Evolutionary conservation across 2,888 invertebrate species (phyloP), one percentile per base, ranked within the genome.

Genomic region (Eueremaeus valkanovi): DNA sequence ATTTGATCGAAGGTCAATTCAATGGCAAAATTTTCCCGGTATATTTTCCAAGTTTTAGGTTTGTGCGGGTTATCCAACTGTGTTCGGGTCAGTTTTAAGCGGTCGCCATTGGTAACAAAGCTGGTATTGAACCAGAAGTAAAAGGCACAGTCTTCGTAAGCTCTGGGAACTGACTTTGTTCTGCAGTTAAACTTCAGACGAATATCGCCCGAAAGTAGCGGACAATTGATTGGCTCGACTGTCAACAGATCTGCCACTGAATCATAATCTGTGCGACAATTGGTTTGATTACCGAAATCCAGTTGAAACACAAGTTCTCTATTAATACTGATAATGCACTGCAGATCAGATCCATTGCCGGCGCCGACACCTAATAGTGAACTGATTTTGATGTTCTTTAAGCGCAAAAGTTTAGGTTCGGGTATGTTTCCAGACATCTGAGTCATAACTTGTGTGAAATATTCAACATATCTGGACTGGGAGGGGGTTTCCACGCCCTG

Each of bases 401-500:
- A 79, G 75, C 81, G 81, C 49, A 85, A 77, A 16, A 81, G 80
- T 73, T 81, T 81, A 31, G 33, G 11, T 29, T 49, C 81, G 0
- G 85, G 85, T 24, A 84, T 76, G 63, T 82, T 76, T 31, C 83
- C 82, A 73, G 81, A 80, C 72, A 81, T 81, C 68, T 82, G 80
- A 58, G 82, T 83, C 78, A 83, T 84, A 31, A 85, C 80, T 76
- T 80, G 81, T 79, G 85, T 85, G 81, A 83, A 86, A 80, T 86
- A 86, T 1, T 83, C 84, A 24, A 86, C 85, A 81, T 85, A 86
- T 8, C 86, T 83, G 81, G 85, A 84, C 82, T 85, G 85, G 79
- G 85, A 85, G 2, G 86, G 86, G 40, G 86, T 86, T 79, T 86
- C 85, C 1, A 86, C 85, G 27, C 86, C 86, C 79, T 86, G 86